Base-by-base conservation (phyloP, 2,113 vertebrate genomes). In the Callopanchax toddi region DNA sequence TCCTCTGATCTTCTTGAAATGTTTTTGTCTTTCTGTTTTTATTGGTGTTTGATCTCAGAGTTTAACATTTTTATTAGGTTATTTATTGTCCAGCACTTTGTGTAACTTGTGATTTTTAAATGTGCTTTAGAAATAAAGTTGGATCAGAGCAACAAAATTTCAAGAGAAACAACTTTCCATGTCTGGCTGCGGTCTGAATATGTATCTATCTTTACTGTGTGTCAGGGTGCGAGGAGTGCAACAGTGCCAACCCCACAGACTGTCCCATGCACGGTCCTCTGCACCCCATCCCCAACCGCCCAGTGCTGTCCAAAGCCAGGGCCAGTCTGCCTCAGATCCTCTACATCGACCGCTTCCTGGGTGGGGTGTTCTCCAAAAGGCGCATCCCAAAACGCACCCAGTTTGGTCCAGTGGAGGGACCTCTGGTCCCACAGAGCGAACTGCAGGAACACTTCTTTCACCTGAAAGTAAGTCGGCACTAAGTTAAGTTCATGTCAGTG, bases 181-280 rank as follows among this genome's bases (percentile, higher is more conserved):
- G 12, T 23, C 20, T 12, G 20, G 8, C 10, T 44, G 6, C 10
- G 20, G 51, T 20, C 13, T 21, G 20, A 10, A 9, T 15, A 1
- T n/a, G n/a, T n/a, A n/a, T 51, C 29, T 23, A 20, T 36, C 22
- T 13, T 26, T 26, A 20, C 22, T 65, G 43, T 21, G 15, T 50
- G 16, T 51, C 61, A 99, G 97, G 97, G 97, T 99, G 97, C 54
- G 97, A 99, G 76, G 97, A 99, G 76, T 99, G 97, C 60, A 98
- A 96, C 21, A 93, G 88, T 0, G 91, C 96, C 0, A 97, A 98
- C 83, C 87, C 95, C 5, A 94, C 95, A 0, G 94, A 94, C 55
- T 99, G 97, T 76, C 85, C 93, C 0, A 95, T 96, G 52, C 97
- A 99, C 0, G 97, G 97, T 1, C 91, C 97, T 5, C 74, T 99